Conservation (phyloP, 2,888 invertebrate species). For the Hypena proboscidalis region DNA sequence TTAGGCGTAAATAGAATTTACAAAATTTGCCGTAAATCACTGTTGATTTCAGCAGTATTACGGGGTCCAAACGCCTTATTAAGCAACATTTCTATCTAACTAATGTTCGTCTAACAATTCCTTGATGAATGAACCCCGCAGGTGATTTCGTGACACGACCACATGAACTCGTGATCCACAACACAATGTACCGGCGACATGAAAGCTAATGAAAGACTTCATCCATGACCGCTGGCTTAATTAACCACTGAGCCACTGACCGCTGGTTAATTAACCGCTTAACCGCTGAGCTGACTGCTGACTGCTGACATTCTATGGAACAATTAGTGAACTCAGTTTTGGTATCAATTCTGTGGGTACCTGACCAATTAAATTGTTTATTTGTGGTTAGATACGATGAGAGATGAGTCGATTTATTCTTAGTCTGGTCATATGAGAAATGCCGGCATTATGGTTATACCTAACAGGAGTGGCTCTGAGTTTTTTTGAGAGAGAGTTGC, state of each 20-base stretch:
- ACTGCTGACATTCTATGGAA: conserved; percentile 55
- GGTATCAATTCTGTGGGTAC: conserved; percentile 29
- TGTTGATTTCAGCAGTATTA: too few relatives aligned
- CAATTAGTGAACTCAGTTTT: conserved; percentile 42
- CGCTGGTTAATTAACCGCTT: conserved; percentile 52
- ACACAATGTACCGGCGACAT: conserved; percentile 51
- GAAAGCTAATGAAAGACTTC: conserved; percentile 49
- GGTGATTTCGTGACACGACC: conserved; percentile 29
- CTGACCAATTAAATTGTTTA: conserved; percentile 28
- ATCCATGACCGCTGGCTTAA: conserved; percentile 50
- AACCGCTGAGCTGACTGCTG: conserved; percentile 13
- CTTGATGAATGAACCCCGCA: conserved; percentile 1
- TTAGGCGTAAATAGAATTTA: too few relatives aligned
- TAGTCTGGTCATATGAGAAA: too few relatives aligned
- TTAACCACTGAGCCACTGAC: conserved; percentile 43
- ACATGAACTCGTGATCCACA: conserved; percentile 48
- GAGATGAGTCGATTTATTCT: too few relatives aligned
- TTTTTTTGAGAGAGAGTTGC: too few relatives aligned
- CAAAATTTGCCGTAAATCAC: too few relatives aligned
- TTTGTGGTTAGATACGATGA: too few relatives aligned
- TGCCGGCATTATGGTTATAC: too few relatives aligned
- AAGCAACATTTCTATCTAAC: neutral
- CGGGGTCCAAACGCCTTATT: too few relatives aligned
- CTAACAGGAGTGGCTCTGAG: too few relatives aligned
- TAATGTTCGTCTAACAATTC: neutral